phyloP scores from a whole-genome alignment of 2,797 vertebrate species.

The Epinephelus awoara region DNA sequence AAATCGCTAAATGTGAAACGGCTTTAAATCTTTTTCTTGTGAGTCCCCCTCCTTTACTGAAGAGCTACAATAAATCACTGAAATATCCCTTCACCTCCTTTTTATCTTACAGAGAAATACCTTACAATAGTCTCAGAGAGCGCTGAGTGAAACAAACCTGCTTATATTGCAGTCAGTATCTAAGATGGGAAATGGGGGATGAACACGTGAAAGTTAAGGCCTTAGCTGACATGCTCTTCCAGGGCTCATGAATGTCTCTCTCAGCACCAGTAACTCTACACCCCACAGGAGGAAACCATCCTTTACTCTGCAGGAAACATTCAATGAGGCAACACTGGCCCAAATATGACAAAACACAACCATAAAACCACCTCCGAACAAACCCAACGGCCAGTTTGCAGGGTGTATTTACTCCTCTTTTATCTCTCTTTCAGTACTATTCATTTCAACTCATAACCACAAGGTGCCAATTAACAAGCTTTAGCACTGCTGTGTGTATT shows the following conservation, averaged over 20 bases:
- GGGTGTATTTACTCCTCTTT: constrained; percentile 28
- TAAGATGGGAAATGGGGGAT: not conserved
- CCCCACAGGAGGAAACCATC: constrained; percentile 12
- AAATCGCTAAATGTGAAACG: too few relatives aligned
- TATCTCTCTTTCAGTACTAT: constrained; percentile 7
- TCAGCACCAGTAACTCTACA: constrained; percentile 38
- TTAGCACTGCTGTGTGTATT: constrained; percentile 11
- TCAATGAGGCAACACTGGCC: constrained; percentile 46
- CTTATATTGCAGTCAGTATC: not conserved
- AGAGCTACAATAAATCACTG: too few relatives aligned
- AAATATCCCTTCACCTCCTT: too few relatives aligned
- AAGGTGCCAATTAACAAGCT: constrained; percentile 32
- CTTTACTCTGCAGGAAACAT: constrained; percentile 52
- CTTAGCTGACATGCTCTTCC: constrained; percentile 1
- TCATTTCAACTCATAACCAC: constrained; percentile 17
- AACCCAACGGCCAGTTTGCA: constrained; percentile 22
- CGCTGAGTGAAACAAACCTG: not conserved
- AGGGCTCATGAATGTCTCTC: constrained; percentile 33
- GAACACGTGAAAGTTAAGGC: not conserved
- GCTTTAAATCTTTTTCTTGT: too few relatives aligned
- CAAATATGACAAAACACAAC: constrained; percentile 35
- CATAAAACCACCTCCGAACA: constrained; percentile 24
- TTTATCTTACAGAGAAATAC: too few relatives aligned
- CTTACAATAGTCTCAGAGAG: not conserved
- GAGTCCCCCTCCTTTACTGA: too few relatives aligned